Percentiles rank a stretch among this genome's conserved stretches.
These are phyloP conservation scores for Coelogynopora nodosa DNA, from an alignment of 2,888 invertebrate genomes.

Conservation along the genomic window DNA sequence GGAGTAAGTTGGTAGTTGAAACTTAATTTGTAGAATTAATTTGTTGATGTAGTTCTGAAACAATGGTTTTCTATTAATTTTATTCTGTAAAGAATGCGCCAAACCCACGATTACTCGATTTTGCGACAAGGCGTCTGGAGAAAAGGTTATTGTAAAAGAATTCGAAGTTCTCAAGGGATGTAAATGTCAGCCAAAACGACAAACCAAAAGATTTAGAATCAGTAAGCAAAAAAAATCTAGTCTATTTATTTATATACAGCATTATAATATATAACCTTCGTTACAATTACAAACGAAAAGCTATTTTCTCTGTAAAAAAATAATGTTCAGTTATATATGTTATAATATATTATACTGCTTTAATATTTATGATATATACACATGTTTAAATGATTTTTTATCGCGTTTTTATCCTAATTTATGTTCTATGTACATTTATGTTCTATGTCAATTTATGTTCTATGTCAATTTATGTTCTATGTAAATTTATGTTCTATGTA, in stretches of 20 bases:
- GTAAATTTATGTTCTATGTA: no score
- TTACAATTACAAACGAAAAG: no score
- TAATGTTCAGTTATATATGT: no score
- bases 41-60: no score
- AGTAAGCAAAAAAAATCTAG: neutral
- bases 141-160: neutral
- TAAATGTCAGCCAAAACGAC: conserved; percentile 5
- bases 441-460: no score
- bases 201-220: conserved; percentile 4
- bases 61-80: neutral
- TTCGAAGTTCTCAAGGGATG: neutral
- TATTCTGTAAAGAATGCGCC: neutral
- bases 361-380: neutral
- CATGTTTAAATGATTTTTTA: neutral
- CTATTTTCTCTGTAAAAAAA: no score
- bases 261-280: no score
- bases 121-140: neutral
- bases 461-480: no score
- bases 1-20: conserved; percentile 36
- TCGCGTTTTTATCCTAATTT: no score
- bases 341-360: neutral
- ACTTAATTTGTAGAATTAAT: neutral
- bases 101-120: neutral
- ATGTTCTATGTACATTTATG: no score
- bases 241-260: no score